These are phyloP conservation scores for Oegoconia quadripuncta DNA, from an alignment of 2,888 invertebrate species.

Conservation along the genomic window DNA sequence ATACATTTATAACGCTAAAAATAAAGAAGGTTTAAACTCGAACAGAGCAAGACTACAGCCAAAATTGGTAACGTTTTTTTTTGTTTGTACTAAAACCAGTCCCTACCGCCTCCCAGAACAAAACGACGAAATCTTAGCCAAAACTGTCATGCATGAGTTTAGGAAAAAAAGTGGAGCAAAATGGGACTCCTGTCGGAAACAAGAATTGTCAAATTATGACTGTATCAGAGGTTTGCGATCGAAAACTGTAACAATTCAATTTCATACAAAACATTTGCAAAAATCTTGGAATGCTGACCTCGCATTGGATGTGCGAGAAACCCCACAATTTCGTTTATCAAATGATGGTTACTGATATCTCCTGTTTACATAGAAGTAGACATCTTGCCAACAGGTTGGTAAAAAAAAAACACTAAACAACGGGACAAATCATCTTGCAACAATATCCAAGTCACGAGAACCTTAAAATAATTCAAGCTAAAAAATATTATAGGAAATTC, in stretches of 20 bases:
- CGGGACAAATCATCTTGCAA: slow-evolving; percentile 30
- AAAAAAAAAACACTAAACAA: neutral
- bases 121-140: slow-evolving; percentile 1
- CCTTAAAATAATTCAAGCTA: slow-evolving; percentile 29
- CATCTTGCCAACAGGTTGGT: no score
- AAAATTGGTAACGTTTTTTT: slow-evolving; percentile 50
- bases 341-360: no score
- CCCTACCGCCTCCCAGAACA: slow-evolving; percentile 54
- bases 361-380: no score
- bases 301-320: no score
- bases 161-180: neutral
- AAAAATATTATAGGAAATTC: slow-evolving; percentile 57
- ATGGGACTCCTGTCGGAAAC: no score
- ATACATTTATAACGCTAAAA: slow-evolving; percentile 48
- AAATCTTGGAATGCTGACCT: no score
- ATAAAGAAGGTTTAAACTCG: slow-evolving; percentile 24
- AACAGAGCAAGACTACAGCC: slow-evolving; percentile 44
- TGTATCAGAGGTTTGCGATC: no score
- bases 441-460: slow-evolving; percentile 65
- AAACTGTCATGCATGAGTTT: neutral
- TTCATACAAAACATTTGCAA: no score
- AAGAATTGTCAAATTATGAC: no score
- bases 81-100: slow-evolving; percentile 50
- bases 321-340: no score
- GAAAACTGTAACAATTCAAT: no score